Evolutionary conservation across 2,888 invertebrate genomes (phyloP), one percentile per base, ranked within the genome.

Genomic region (Gonocerus acuteangulatus): DNA sequence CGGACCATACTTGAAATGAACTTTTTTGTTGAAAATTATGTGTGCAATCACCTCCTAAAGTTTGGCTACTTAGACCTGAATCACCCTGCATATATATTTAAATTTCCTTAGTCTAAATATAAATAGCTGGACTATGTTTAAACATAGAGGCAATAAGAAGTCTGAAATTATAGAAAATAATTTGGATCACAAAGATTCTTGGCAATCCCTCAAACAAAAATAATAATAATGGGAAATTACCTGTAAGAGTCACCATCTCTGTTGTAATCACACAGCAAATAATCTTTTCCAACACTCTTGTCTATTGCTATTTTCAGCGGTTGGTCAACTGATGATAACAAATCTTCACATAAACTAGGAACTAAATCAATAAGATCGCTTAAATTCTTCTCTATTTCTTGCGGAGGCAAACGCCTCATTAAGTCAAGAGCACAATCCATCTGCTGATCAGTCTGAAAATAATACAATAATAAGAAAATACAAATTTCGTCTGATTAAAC

Each of bases 361-460:
- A 94, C 95, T 74, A 99, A 79, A 77, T 96, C 96, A 72, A 99
- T 96, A 72, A 99, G 81, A 80, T 99, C 96, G 74, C 91, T 91
- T 68, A 99, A 80, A 77, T 97, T 99, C 76, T 95, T 95, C 75
- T 97, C 97, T 70, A 97, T 96, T 78, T 97, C 94, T 78, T 99
- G 99, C 69, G 99, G 99, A 69, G 99, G 99, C 74, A 99, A 78
- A 71, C 99, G 85, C 73, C 99, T 82, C 99, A 99, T 99, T 74
- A 99, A 82, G 80, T 99, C 99, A 71, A 99, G 79, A 54, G 97
- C 97, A 79, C 95, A 95, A 79, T 99, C 99, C 84, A 99, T 88
- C 79, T 96, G 94, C 77, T 92, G 87, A 74, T 94, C 94, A 74
- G 88, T 89, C 93, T 93, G 74, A 63, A 77, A 78, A 58, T 66